Percentiles rank a stretch among this genome's conserved stretches.
These are phyloP conservation scores for Antrozous pallidus DNA, from an alignment of 2,797 vertebrate species.

Conservation along the genomic window DNA sequence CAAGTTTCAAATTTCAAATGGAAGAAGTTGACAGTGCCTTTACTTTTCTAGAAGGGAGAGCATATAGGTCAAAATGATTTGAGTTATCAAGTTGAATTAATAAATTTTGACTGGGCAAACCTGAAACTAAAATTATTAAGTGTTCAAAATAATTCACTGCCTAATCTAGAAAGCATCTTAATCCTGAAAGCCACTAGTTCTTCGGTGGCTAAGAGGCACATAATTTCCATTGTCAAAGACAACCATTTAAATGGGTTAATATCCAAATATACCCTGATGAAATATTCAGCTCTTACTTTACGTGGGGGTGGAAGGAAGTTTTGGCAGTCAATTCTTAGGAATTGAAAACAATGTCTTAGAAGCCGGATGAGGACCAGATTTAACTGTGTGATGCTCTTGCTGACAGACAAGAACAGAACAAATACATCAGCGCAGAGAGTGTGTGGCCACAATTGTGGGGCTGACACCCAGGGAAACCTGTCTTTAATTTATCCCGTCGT, in stretches of 20 bases:
- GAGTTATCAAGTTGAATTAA: constrained; percentile 31
- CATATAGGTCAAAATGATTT: constrained; percentile 32
- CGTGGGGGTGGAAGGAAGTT: background rate
- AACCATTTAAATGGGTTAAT: constrained; percentile 22
- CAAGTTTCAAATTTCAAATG: background rate
- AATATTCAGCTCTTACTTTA: constrained; percentile 55
- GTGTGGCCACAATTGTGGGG: constrained; percentile 50
- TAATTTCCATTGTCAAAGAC: background rate
- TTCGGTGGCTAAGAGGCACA: background rate
- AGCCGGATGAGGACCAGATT: constrained; percentile 18
- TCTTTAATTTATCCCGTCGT: constrained; percentile 77
- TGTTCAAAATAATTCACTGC: constrained; percentile 38
- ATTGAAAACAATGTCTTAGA: constrained; percentile 5
- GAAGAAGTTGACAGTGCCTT: background rate
- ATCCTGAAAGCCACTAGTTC: constrained; percentile 13
- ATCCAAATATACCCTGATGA: constrained; percentile 38
- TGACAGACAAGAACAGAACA: constrained; percentile 52
- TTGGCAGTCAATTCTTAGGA: constrained; percentile 30
- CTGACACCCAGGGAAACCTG: constrained; percentile 75
- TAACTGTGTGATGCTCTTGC: constrained; percentile 36
- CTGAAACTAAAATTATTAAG: constrained; percentile 1
- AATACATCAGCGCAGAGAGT: constrained; percentile 20
- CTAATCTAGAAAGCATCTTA: constrained; percentile 19
- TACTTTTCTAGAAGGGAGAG: constrained; percentile 4
- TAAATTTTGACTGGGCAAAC: constrained; percentile 17